These are phyloP conservation scores for Sebastes itinus DNA, from an alignment of 2,797 vertebrate species.

Conservation along the genomic window DNA sequence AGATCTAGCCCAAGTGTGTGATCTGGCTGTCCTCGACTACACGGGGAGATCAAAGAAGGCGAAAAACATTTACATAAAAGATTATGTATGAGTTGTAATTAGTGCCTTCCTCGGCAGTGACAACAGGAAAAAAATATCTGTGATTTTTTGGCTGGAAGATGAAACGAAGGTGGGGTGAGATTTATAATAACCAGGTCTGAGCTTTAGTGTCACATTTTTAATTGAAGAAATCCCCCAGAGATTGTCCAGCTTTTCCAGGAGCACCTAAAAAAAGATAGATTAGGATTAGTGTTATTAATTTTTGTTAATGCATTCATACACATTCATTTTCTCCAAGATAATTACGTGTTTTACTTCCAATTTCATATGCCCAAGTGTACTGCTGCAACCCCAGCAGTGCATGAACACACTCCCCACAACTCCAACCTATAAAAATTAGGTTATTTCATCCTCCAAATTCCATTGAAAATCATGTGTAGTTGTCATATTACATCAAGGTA, in stretches of 20 bases:
- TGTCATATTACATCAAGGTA: constrained; percentile 48
- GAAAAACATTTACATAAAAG: constrained; percentile 74
- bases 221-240: constrained; percentile 77
- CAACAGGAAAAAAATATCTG: constrained; percentile 70
- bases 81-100: constrained; percentile 83
- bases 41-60: constrained; percentile 72
- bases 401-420: constrained; percentile 17
- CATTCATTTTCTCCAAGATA: constrained; percentile 71
- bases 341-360: constrained; percentile 71
- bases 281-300: constrained; percentile 74
- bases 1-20: constrained; percentile 68
- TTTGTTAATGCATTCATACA: constrained; percentile 67
- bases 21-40: constrained; percentile 66
- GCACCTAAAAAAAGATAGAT: constrained; percentile 63
- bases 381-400: constrained; percentile 26
- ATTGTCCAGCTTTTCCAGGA: constrained; percentile 57
- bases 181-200: constrained; percentile 72
- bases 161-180: constrained; percentile 69
- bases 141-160: constrained; percentile 65
- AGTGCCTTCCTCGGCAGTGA: constrained; percentile 64
- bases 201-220: constrained; percentile 71
- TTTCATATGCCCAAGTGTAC: constrained; percentile 56
- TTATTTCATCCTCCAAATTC: constrained; percentile 50
- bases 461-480: constrained; percentile 39
- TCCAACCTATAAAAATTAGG: constrained; percentile 40